Conservation (phyloP, 2,113 vertebrate species). For the Calyptomena viridis region DNA sequence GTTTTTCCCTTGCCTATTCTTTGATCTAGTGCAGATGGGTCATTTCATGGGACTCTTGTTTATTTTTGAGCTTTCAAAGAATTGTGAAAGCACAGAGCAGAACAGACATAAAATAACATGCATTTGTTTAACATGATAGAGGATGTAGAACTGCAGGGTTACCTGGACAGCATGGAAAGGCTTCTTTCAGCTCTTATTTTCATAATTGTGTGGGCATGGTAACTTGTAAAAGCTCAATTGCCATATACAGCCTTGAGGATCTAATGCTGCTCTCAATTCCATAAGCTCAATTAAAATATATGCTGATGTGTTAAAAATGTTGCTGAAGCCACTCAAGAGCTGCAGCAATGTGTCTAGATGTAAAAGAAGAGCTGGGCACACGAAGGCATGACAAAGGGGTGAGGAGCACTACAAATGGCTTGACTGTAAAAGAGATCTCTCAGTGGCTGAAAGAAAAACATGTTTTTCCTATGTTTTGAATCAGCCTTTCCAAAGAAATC, state of each 20-base stretch:
- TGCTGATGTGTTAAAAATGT: not conserved
- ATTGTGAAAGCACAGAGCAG: not conserved
- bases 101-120: not conserved
- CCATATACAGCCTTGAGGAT: not conserved
- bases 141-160: not conserved
- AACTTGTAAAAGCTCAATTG: not conserved
- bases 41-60: not conserved
- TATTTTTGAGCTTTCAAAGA: not conserved
- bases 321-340: not conserved
- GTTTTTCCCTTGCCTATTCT: not conserved
- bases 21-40: not conserved
- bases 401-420: not conserved
- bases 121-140: not conserved
- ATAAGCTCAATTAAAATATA: not conserved
- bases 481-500: not conserved
- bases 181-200: not conserved
- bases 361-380: not conserved
- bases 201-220: not conserved
- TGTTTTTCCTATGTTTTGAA: not conserved
- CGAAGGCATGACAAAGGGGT: not conserved
- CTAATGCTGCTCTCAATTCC: not conserved
- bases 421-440: not conserved
- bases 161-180: not conserved
- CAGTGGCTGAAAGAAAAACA: rapidly evolving
- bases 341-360: not conserved